These are phyloP conservation scores for Meriones psammophilus DNA, from an alignment of 2,797 vertebrate species.

Conservation along the genomic window DNA sequence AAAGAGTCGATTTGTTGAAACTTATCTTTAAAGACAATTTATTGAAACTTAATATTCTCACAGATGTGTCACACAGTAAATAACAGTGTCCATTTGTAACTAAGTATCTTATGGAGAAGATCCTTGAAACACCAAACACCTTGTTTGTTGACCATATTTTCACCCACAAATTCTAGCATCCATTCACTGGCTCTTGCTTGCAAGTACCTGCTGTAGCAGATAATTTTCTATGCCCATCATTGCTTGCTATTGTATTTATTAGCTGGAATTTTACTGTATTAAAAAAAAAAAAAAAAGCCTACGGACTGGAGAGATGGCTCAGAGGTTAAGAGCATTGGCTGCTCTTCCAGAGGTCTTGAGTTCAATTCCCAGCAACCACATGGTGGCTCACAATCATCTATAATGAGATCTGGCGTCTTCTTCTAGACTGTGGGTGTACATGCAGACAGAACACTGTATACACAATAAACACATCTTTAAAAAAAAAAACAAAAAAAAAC, in stretches of 20 bases:
- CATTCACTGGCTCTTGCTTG: background rate
- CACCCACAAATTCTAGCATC: conserved; percentile 9
- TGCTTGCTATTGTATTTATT: background rate
- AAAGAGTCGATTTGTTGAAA: background rate
- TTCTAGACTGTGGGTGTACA: too few species aligned
- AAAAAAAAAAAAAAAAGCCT: background rate
- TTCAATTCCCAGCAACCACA: too few species aligned
- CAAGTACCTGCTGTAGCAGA: background rate
- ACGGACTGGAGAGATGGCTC: too few species aligned
- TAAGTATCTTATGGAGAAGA: conserved; percentile 1
- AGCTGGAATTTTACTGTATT: background rate
- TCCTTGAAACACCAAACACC: conserved; percentile 2
- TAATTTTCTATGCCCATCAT: background rate
- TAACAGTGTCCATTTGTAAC: background rate
- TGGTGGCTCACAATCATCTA: too few species aligned
- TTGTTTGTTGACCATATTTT: background rate
- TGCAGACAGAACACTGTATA: too few species aligned
- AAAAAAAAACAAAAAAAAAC: background rate
- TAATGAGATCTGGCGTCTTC: too few species aligned
- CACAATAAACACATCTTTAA: too few species aligned
- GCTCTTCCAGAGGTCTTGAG: too few species aligned
- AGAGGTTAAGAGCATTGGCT: too few species aligned
- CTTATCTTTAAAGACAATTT: background rate
- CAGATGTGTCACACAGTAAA: background rate
- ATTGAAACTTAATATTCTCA: background rate